phyloP scores from a whole-genome alignment of 2,797 vertebrate genomes.

The Apogon hyalosoma region DNA sequence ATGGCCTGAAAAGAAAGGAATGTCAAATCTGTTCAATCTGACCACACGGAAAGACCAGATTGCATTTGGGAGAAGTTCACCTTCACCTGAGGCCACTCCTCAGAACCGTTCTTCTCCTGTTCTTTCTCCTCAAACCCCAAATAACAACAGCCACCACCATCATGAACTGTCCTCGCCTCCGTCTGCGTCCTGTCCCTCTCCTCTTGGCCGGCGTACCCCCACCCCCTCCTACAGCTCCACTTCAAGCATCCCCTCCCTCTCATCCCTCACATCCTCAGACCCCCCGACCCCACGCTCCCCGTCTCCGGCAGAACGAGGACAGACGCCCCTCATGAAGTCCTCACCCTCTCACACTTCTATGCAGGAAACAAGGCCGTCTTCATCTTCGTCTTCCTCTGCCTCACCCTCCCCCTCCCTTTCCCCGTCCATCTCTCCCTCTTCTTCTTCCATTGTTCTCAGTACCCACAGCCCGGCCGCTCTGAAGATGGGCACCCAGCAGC shows the following conservation, averaged over 20 bases:
- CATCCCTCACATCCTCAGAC: constrained; percentile 76
- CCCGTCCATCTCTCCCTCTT: constrained; percentile 79
- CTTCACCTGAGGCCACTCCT: constrained; percentile 34
- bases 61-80: constrained; percentile 47
- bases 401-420: constrained; percentile 74
- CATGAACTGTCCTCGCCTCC: constrained; percentile 52
- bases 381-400: constrained; percentile 79
- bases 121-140: constrained; percentile 29
- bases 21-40: constrained; percentile 49
- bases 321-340: constrained; percentile 43
- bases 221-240: constrained; percentile 72
- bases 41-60: constrained; percentile 74
- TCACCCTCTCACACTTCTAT: constrained; percentile 44
- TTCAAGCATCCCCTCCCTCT: constrained; percentile 77
- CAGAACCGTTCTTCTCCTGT: constrained; percentile 26
- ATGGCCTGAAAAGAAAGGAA: constrained; percentile 55
- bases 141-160: constrained; percentile 45
- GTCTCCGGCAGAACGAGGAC: constrained; percentile 66
- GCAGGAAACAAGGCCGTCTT: constrained; percentile 68
- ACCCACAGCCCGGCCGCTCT: constrained; percentile 89
- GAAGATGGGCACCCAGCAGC: constrained; percentile 92
- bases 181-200: constrained; percentile 53
- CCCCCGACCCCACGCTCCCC: constrained; percentile 79
- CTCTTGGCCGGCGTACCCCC: constrained; percentile 38
- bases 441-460: constrained; percentile 85